Evolutionary conservation across 2,113 vertebrate genomes (phyloP).

Genomic region (Murina feae): DNA sequence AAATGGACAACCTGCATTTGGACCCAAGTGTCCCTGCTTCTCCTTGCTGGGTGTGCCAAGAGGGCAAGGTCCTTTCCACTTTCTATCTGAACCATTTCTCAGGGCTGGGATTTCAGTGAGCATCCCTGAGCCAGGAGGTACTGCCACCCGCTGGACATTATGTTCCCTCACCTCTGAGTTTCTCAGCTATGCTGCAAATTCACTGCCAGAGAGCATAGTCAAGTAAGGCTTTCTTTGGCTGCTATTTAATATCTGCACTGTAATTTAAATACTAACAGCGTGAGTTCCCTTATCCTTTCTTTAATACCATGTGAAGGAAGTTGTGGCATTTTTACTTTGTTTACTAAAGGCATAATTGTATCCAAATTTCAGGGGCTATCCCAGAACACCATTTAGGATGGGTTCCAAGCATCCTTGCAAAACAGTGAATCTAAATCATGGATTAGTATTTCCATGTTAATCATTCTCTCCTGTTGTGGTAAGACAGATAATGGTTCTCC

Average conservation of each 20-base stretch:
- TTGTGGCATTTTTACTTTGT: neutral
- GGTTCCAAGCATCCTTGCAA: neutral
- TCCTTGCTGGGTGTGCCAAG: neutral
- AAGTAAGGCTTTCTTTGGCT: neutral
- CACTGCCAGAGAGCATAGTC: accelerated
- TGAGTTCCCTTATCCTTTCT: too few species aligned
- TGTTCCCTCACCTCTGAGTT: neutral
- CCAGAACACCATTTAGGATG: too few species aligned
- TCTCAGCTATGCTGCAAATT: neutral
- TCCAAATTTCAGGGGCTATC: neutral
- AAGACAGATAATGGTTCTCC: neutral
- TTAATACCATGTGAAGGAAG: neutral
- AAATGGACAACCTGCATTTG: neutral
- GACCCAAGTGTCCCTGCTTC: neutral
- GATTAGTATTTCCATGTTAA: neutral
- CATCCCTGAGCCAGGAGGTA: neutral
- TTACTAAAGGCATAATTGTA: neutral
- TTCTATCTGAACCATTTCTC: neutral
- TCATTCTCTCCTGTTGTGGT: neutral
- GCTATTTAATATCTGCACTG: too few species aligned
- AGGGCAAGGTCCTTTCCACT: neutral
- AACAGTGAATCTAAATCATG: neutral
- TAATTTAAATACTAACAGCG: neutral
- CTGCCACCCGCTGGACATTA: neutral
- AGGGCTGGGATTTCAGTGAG: neutral